Evolutionary conservation across 1,140 invertebrate genomes (phyloP), one percentile per base, ranked within the genome.

Genomic region (Stegodyphus dumicola): DNA sequence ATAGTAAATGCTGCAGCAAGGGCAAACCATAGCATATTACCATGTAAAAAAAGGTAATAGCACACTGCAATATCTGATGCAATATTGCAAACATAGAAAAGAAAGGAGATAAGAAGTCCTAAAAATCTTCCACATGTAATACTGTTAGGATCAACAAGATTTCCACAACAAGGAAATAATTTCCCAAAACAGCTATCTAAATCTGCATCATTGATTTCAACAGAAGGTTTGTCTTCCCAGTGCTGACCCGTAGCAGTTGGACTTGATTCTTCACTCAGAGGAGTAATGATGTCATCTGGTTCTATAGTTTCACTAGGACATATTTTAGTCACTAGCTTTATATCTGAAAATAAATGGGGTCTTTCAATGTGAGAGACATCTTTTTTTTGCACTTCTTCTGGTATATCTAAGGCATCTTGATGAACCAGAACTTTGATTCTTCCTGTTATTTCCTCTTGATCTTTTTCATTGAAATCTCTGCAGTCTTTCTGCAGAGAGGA

Each of bases 181-280:
- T 33, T 54, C 15, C 11, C 18, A 49, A n/a, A 52, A n/a, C 64
- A 85, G 15, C 17, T 69, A 18, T 51, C 49, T 56, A 64, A 60
- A 54, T 85, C 64, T 6, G 49, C 49, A 49, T 85, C 81, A 15
- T 71, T 56, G 18, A 18, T 48, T 77, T 76, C 74, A 6, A 77
- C 18, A 10, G 81, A 76, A 54, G 65, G 53, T 18, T 85, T 85
- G 18, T 85, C 81, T 52, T 85, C 81, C 73, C 81, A 85, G 5
- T 67, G 49, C 11, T 77, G 51, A 18, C 80, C 80, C 66, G 80
- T 67, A 9, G 18, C 33, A n/a, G 81, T 77, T 7, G 81, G 74
- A 64, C 81, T 85, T 4, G 81, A 85, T 60, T 85, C 81, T 60
- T 85, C 81, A 60, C 81, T 85, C n/a, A 85, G 81, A 60, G 81